Percentiles rank a stretch among this genome's conserved stretches.
Evolutionary conservation across 2,113 vertebrate species (phyloP).

Genomic region (Anarrhichthys ocellatus): DNA sequence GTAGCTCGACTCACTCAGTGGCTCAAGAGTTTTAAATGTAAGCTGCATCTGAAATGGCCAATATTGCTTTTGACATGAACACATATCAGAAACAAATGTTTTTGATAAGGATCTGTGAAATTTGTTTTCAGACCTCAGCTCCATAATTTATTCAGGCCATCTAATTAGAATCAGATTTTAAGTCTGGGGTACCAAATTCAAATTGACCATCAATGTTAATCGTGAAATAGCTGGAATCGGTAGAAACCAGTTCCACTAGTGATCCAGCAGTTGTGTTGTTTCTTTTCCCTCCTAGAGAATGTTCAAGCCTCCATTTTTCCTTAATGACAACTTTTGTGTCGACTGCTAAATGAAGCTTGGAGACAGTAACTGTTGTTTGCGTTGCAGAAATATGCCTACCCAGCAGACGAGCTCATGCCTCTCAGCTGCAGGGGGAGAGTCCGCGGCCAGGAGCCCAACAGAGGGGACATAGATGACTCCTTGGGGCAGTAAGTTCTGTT

Average conservation of each 20-base stretch:
- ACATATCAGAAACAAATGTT: too few species aligned
- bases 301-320: background rate
- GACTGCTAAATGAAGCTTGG: background rate
- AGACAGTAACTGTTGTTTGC: slow-evolving; percentile 23
- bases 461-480: slow-evolving; percentile 86
- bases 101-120: background rate
- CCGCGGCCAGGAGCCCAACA: slow-evolving; percentile 85
- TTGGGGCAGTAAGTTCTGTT: slow-evolving; percentile 84
- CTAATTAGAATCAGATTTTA: background rate
- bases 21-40: too few species aligned
- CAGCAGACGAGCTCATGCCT: slow-evolving; percentile 88
- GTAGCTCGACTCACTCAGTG: too few species aligned
- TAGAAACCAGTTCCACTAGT: background rate
- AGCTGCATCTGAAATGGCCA: too few species aligned
- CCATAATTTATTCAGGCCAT: background rate
- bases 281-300: background rate
- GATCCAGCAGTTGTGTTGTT: background rate
- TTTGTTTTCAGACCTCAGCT: background rate
- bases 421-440: slow-evolving; percentile 86
- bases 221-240: background rate
- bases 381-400: slow-evolving; percentile 85
- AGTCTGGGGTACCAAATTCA: too few species aligned
- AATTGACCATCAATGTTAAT: background rate
- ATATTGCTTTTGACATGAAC: too few species aligned
- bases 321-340: slow-evolving; percentile 5